Base-by-base conservation (phyloP, 92 coral and sea anemone species). In the Plumapathes pennacea region DNA sequence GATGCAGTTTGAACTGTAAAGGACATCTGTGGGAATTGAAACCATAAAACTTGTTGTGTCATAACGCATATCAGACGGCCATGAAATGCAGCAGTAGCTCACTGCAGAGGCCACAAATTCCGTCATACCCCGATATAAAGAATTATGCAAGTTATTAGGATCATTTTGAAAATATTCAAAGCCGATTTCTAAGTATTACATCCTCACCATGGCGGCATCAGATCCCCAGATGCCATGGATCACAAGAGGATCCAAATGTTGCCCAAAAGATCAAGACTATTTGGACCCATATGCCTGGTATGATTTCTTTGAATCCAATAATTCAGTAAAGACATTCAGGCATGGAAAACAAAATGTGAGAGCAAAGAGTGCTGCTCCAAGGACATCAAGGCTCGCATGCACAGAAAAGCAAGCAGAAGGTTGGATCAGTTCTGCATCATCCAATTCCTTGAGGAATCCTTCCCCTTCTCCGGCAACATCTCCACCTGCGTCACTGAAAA, bases 401-500 rank as follows among this genome's bases (percentile, higher is more conserved):
- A 36, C 32, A 43, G 40, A 17, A 17, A 60, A 52, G 36, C 44
- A 39, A 10, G 59, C 46, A 31, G 18, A 8, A 19, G 46, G 34
- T 54, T 60, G 72, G 13, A 81, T 78, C 53, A 69, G 62, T 4
- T 64, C 71, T 15, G 76, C 78, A 12, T 77, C 71, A 41, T 15
- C 47, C 37, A 27, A 57, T 14, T 23, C 62, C 21, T 50, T 57
- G 4, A 69, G 50, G 46, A 67, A 87, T 51, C 96, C 96, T 7
- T 60, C 90, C 3, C 96, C 96, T 37, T 77, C 96, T 17, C 90
- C 82, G 4, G 90, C 69, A 0, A 84, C 80, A 4, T 87, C 96
- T 12, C 74, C 90, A 7, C 96, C 96, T 21, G 64, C 64, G 10
- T 87, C 96, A 13, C 71, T 83, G 9, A 77, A 83, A 28, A 87